Percentiles rank a stretch among this genome's conserved stretches.
phyloP scores from a whole-genome alignment of 2,113 vertebrate genomes.

The Rhadina sibilatrix region DNA sequence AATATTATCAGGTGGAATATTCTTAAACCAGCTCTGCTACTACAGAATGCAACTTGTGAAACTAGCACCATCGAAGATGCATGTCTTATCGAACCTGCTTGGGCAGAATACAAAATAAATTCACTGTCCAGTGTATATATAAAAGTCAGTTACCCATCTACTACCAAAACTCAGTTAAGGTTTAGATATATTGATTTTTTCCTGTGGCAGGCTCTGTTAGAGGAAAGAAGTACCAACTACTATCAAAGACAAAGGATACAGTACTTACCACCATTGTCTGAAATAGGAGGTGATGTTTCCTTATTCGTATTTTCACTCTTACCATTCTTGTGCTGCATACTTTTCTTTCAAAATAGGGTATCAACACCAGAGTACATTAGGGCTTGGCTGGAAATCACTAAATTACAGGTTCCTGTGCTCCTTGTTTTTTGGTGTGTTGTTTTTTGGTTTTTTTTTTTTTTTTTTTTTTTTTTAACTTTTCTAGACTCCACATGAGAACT shows the following conservation, averaged over 20 bases:
- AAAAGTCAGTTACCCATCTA: background rate
- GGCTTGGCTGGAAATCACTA: background rate
- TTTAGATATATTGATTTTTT: background rate
- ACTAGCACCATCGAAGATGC: background rate
- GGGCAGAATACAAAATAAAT: background rate
- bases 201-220: background rate
- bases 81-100: fast-evolving
- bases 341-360: background rate
- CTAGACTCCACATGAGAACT: background rate
- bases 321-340: background rate
- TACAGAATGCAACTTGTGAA: background rate
- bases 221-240: background rate
- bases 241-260: background rate
- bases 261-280: background rate
- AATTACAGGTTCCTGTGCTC: background rate
- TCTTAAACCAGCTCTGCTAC: background rate
- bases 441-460: no score
- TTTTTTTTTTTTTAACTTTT: background rate
- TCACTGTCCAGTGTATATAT: background rate
- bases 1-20: background rate
- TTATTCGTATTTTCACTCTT: background rate
- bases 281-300: background rate
- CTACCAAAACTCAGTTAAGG: background rate
- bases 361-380: background rate
- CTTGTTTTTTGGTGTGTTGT: no score